These are phyloP conservation scores for Seriola dumerili DNA, from an alignment of 2,113 vertebrate genomes.

Conservation along the genomic window DNA sequence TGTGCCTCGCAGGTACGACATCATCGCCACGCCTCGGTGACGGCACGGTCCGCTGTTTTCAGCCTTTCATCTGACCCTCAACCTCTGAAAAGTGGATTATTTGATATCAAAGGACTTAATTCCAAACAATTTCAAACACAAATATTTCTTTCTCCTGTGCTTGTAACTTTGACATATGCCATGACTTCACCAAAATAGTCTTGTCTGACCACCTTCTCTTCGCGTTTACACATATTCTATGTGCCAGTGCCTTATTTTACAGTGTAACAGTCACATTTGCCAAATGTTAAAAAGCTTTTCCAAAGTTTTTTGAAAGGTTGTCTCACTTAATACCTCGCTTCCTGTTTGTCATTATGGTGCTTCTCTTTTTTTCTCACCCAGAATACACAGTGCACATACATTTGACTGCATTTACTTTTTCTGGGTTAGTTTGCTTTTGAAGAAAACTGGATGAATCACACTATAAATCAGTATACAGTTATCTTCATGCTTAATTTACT, in stretches of 20 bases:
- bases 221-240: too few species aligned
- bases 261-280: background rate
- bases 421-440: too few species aligned
- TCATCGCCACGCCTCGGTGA: constrained; percentile 77
- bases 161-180: background rate
- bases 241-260: background rate
- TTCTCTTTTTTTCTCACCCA: background rate
- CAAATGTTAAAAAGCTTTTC: background rate
- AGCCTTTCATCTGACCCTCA: background rate
- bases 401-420: background rate
- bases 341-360: background rate
- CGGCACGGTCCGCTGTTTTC: background rate
- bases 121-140: background rate
- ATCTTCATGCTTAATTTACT: background rate
- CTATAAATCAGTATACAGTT: too few species aligned
- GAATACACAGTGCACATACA: background rate
- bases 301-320: background rate
- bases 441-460: background rate
- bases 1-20: constrained; percentile 55
- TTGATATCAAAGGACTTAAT: background rate
- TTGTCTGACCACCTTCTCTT: too few species aligned
- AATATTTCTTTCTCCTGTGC: background rate
- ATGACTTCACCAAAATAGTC: too few species aligned
- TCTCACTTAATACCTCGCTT: background rate
- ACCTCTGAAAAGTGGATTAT: background rate